Evolutionary conservation across 2,113 vertebrate genomes (phyloP), one percentile per base, ranked within the genome.

Genomic region (Rafetus swinhoei): DNA sequence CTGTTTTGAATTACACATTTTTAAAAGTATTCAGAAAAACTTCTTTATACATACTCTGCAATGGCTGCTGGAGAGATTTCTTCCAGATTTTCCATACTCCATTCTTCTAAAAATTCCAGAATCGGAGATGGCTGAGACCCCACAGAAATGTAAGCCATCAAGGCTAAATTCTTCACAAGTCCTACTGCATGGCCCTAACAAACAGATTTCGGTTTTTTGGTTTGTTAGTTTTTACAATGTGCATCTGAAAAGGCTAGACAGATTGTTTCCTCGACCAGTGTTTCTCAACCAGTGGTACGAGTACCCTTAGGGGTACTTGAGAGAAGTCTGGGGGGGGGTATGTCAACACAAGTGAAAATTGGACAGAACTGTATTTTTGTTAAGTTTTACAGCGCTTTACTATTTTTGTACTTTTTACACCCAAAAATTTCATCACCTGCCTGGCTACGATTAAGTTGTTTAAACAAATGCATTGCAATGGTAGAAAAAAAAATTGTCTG

Each of bases 11-110:
- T 16, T 87, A 90, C 93, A 65, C 93, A 65, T 72, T 1, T 21
- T 90, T 18, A 72, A 79, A 4, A 35, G 19, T 87, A 0, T 82
- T 90, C 52, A 32, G 87, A 88, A 7, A 45, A 13, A 52, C n/a
- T 27, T 4, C 86, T 62, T 65, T 84, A 82, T 69, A 98, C 99
- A 39, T 84, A 99, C 99, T 99, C 99, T 50, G 99, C 99, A 87
- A 99, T 99, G 83, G 99, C 99, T 54, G 99, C 99, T 59, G 99
- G 99, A 27, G 99, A 99, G 95, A 99, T 99, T 98, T 99, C 99
- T 98, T 99, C 99, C 92, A 99, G 96, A 95, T 99, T 99, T 98
- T 99, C 99, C 99, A 99, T 99, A 94, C 99, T 99, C 99, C 99
- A 99, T 96, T 99, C 99, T 97, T 99, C 99, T 97, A 99, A 98